These are phyloP conservation scores for Tiaroga cobitis DNA, from an alignment of 2,797 vertebrate species.

Conservation along the genomic window DNA sequence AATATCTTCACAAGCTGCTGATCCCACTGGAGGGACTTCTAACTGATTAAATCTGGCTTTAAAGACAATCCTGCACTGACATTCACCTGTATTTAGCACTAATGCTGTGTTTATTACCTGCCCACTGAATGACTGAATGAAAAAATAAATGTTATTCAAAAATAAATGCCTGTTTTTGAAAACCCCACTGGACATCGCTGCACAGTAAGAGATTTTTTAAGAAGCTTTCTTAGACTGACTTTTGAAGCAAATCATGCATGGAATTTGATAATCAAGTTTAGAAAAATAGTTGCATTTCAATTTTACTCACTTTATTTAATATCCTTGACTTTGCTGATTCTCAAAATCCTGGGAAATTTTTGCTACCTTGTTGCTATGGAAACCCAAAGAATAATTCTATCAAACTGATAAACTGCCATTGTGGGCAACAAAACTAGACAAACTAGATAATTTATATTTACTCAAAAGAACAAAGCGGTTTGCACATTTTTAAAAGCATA, in stretches of 20 bases:
- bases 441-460: neutral
- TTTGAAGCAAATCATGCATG: neutral
- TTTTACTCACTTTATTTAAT: constrained; percentile 17
- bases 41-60: constrained; percentile 74
- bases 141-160: constrained; percentile 36
- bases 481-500: neutral
- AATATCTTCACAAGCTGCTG: constrained; percentile 68
- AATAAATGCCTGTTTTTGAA: constrained; percentile 10
- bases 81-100: constrained; percentile 71
- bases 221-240: neutral
- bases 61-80: constrained; percentile 67
- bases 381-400: neutral
- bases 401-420: neutral
- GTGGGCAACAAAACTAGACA: neutral
- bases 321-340: constrained; percentile 26
- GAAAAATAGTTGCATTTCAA: constrained; percentile 11
- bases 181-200: constrained; percentile 24
- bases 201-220: neutral
- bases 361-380: constrained; percentile 23
- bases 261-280: neutral
- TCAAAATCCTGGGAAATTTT: constrained; percentile 2
- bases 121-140: constrained; percentile 58
- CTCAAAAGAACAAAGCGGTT: neutral
- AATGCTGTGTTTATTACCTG: constrained; percentile 71
- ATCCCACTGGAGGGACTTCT: constrained; percentile 56